These are phyloP conservation scores for Hippasteria phrygiana DNA, from an alignment of 53 echinoderm and acorn worm genomes.

Conservation along the genomic window DNA sequence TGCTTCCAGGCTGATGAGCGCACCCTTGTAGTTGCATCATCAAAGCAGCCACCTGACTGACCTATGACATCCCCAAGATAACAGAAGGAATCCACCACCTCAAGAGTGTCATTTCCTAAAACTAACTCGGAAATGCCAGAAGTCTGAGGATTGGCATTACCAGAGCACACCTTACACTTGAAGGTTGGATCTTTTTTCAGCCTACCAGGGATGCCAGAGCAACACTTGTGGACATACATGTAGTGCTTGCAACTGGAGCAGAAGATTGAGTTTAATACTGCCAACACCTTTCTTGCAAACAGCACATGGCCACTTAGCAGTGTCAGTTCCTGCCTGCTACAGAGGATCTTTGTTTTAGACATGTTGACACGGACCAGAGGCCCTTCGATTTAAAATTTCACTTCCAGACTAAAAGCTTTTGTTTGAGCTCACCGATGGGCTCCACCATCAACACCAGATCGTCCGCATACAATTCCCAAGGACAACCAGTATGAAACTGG, in stretches of 20 bases:
- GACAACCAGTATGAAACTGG: conserved; percentile 31
- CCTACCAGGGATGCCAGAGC: background rate
- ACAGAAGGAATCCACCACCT: conserved; percentile 9
- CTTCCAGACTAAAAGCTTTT: conserved; percentile 21
- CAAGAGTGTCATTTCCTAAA: background rate
- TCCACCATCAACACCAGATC: conserved; percentile 43
- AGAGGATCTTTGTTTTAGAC: conserved; percentile 27
- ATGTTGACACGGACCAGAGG: conserved; percentile 55
- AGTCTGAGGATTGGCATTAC: background rate
- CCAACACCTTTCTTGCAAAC: background rate
- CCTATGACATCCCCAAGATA: conserved; percentile 7
- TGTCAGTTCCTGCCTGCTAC: background rate
- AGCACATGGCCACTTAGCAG: conserved; percentile 18
- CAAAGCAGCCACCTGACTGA: background rate
- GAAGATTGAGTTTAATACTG: background rate
- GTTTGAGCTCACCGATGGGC: background rate
- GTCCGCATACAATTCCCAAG: conserved; percentile 65
- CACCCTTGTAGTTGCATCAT: conserved; percentile 8
- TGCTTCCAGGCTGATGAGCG: background rate
- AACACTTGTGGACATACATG: background rate
- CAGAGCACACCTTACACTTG: background rate
- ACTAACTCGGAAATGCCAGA: background rate
- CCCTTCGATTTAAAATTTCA: conserved; percentile 39
- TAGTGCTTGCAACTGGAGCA: conserved; percentile 21
- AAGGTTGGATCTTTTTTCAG: background rate